Conservation (phyloP, 2,113 vertebrate genomes). For the Anoura caudifer region DNA sequence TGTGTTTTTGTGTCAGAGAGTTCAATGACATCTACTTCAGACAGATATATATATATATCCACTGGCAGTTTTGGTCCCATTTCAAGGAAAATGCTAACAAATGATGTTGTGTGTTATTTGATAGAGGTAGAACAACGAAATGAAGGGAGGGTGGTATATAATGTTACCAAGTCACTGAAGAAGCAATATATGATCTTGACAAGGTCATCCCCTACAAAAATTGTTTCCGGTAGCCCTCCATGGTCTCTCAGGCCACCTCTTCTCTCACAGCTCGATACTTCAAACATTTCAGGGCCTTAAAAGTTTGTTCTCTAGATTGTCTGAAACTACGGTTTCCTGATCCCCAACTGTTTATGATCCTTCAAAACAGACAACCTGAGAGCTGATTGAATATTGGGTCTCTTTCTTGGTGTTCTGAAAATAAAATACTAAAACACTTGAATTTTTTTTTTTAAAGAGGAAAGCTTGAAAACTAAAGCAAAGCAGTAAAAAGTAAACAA, state of each 20-base stretch:
- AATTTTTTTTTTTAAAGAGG: background rate
- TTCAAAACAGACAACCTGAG: background rate
- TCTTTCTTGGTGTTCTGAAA: background rate
- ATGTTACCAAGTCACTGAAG: background rate
- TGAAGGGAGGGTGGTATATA: background rate
- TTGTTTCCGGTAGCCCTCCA: background rate
- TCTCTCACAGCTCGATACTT: background rate
- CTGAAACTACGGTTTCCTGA: background rate
- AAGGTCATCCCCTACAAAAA: background rate
- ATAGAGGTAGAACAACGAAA: background rate
- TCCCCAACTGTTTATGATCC: background rate
- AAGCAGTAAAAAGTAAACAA: background rate
- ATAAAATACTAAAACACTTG: background rate
- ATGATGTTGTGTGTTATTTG: background rate
- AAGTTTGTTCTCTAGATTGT: background rate
- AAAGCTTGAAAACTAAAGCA: background rate
- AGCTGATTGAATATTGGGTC: background rate
- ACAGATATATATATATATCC: background rate
- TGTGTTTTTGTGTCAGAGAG: background rate
- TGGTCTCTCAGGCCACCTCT: background rate
- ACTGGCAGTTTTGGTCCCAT: background rate
- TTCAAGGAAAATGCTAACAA: background rate
- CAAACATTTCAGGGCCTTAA: rapidly evolving
- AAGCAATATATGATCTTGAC: background rate
- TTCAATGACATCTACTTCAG: background rate